Evolutionary conservation across 2,797 vertebrate genomes (phyloP).

Genomic region (Lacerta agilis): DNA sequence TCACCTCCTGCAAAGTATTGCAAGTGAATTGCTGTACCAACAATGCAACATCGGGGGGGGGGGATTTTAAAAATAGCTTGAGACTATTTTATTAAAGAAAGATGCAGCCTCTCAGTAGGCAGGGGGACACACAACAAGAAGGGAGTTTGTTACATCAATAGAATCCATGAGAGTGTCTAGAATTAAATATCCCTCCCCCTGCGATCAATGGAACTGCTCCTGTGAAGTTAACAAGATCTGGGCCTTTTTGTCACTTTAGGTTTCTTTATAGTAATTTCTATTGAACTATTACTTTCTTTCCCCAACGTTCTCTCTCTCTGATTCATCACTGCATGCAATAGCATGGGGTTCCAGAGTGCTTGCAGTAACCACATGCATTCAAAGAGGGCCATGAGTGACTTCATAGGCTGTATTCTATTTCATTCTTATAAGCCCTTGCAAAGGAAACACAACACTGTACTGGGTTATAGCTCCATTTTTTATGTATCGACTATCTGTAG

Average conservation of each 20-base stretch:
- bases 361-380: conserved; percentile 14
- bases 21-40: neutral
- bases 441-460: conserved; percentile 15
- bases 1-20: neutral
- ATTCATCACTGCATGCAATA: neutral
- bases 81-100: conserved; percentile 1
- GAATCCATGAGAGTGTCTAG: neutral
- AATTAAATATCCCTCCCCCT: neutral
- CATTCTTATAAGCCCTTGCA: neutral
- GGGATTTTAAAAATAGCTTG: neutral
- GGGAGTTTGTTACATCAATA: conserved; percentile 7
- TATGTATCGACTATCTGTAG: neutral
- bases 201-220: conserved; percentile 3
- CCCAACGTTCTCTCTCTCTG: neutral
- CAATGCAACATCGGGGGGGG: neutral
- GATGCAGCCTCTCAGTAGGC: neutral
- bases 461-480: neutral
- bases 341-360: conserved; percentile 24
- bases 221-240: conserved; percentile 21
- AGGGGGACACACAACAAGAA: conserved; percentile 3
- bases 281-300: conserved; percentile 6
- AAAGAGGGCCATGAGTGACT: neutral
- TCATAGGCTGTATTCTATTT: conserved; percentile 1
- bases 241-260: neutral
- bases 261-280: neutral